Base-by-base conservation (phyloP, 2,888 invertebrate species). In the Drosophila bunnanda region DNA sequence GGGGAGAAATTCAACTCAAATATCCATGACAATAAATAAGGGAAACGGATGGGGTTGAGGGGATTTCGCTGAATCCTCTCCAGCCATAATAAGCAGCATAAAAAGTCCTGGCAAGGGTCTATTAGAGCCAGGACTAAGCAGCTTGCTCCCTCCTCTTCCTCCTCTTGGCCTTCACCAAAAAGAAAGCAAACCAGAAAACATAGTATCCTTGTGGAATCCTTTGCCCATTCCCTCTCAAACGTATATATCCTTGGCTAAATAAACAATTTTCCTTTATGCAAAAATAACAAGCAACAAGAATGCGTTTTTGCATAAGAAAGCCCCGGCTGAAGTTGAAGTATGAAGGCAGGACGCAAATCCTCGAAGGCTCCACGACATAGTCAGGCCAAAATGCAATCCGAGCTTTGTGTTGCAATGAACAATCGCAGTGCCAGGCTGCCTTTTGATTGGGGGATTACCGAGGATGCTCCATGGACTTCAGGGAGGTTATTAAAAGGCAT, bases 261-360 rank as follows among this genome's bases (percentile, higher is more conserved):
- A 85, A 89, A 85, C 85, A 89, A 85, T 85, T 89, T 89, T 85
- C 80, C 79, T 85, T 88, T 82, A 88, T 88, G 82, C 76, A 74
- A 74, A 78, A 83, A 89, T 88, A 82, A 87, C 88, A 84, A 83
- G 83, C 81, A 75, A 73, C 76, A 70, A 78, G 76, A 76, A 72
- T 71, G 74, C 59, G 41, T 70, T 80, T 83, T 86, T 87, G 83
- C 83, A 83, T 87, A 89, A 83, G 83, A 83, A 83, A 76, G 64
- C 60, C 72, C 52, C 41, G 53, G 56, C 77, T 56, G 56, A 65
- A 71, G 77, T 73, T 80, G 79, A 76, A 89, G 89, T 78, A 83
- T 83, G 59, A 32, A 39, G 81, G 70, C 75, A 70, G 46, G 60
- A 44, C 46, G 41, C 46, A 53, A 56, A 50, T 43, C 39, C 57